These are phyloP conservation scores for Xenopus laevis DNA, from an alignment of 2,113 vertebrate species.

Conservation along the genomic window DNA sequence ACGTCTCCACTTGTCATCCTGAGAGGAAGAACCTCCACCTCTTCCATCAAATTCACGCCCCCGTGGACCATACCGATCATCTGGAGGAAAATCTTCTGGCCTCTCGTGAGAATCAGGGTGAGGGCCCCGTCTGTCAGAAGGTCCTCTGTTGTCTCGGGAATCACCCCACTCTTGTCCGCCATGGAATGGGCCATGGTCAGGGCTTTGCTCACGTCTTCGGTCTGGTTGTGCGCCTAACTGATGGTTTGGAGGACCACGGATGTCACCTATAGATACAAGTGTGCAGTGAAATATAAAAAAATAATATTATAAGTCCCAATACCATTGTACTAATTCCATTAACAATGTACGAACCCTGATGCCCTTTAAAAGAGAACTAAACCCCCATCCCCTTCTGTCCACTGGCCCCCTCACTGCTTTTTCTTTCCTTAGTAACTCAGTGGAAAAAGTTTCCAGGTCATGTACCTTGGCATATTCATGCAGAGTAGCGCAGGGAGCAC, in stretches of 20 bases:
- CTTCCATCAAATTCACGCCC: conserved; percentile 74
- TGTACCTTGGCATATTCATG: too few species aligned
- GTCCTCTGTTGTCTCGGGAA: conserved; percentile 71
- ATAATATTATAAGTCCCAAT: too few species aligned
- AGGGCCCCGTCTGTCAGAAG: conserved; percentile 73
- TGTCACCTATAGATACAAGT: conserved; percentile 65
- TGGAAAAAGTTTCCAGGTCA: too few species aligned
- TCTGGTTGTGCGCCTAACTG: conserved; percentile 85
- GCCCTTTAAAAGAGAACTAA: too few species aligned
- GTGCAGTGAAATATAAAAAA: too few species aligned
- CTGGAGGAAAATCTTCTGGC: conserved; percentile 77
- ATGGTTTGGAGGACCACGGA: conserved; percentile 88
- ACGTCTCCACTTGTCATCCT: conserved; percentile 88
- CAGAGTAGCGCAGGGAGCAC: too few species aligned
- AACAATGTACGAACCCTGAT: too few species aligned
- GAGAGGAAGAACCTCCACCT: conserved; percentile 62
- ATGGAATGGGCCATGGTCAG: conserved; percentile 71
- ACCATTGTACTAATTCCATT: too few species aligned
- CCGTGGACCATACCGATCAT: conserved; percentile 73
- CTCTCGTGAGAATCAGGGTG: conserved; percentile 77
- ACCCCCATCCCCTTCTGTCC: too few species aligned
- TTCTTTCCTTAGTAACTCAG: too few species aligned
- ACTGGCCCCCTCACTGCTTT: too few species aligned
- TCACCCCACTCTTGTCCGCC: conserved; percentile 80
- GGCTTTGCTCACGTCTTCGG: conserved; percentile 75